Percentiles rank a stretch among this genome's conserved stretches.
These are phyloP conservation scores for Pteronotus mesoamericanus DNA, from an alignment of 2,797 vertebrate species.

Conservation along the genomic window DNA sequence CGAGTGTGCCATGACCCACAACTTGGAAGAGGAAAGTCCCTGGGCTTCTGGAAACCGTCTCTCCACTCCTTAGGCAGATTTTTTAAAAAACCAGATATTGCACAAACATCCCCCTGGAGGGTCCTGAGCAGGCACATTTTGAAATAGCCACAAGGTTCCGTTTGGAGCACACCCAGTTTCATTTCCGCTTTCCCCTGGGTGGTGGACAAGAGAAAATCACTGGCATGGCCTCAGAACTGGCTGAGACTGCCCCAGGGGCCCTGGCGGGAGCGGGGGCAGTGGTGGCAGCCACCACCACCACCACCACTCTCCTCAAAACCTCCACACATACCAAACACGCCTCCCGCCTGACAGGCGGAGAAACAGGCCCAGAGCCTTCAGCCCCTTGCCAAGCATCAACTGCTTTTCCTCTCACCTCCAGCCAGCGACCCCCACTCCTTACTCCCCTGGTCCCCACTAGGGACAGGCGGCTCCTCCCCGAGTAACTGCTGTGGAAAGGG, in stretches of 20 bases:
- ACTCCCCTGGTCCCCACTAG: rapidly evolving
- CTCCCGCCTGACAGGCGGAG: not conserved
- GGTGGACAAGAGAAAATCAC: not conserved
- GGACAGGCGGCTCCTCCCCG: not conserved
- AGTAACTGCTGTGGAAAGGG: rapidly evolving
- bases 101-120: not conserved
- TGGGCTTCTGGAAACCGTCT: not conserved
- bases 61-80: not conserved
- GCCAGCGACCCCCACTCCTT: not conserved
- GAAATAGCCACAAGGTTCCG: not conserved
- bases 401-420: not conserved
- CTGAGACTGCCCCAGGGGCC: not conserved
- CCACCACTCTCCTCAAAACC: not conserved
- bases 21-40: not conserved
- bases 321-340: rapidly evolving
- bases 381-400: not conserved
- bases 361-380: not conserved
- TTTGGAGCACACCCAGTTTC: conserved; percentile 57
- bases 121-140: conserved; percentile 43
- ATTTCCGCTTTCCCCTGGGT: conserved; percentile 29
- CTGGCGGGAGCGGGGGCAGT: rapidly evolving
- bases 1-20: not conserved
- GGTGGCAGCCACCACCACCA: rapidly evolving
- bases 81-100: not conserved
- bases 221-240: not conserved